A percentile compares a stretch with the other conserved stretches of the same genome.
Evolutionary conservation across 2,888 invertebrate genomes (phyloP).

Genomic region (Melieria crassipennis): DNA sequence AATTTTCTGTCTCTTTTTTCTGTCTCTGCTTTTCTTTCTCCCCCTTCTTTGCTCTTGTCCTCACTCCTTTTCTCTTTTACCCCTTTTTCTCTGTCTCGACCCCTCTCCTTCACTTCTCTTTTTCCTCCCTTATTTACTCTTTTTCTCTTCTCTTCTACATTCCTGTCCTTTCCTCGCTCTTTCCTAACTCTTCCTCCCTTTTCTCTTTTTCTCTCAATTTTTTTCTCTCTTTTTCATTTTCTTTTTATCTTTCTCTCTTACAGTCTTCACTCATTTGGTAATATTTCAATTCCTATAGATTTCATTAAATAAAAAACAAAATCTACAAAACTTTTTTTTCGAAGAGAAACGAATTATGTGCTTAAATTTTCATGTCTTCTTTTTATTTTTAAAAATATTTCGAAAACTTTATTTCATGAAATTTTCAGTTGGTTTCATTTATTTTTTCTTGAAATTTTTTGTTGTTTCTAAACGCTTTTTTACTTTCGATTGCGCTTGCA

Average conservation of each 20-base stretch:
- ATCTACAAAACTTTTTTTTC: constrained; percentile 1
- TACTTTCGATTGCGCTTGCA: constrained; percentile 24
- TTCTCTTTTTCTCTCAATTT: too few species aligned
- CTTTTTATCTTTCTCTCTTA: too few species aligned
- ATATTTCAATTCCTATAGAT: too few species aligned
- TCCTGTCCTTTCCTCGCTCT: too few species aligned
- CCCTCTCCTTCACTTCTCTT: background rate
- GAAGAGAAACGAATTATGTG: background rate
- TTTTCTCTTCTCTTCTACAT: too few species aligned
- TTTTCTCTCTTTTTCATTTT: too few species aligned
- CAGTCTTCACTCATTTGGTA: too few species aligned
- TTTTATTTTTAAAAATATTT: constrained; percentile 45
- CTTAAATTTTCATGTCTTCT: constrained; percentile 17
- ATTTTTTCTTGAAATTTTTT: background rate
- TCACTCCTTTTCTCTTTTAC: background rate
- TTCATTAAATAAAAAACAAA: background rate
- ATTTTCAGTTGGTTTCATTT: constrained; percentile 6
- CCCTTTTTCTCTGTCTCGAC: background rate
- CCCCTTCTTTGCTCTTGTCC: background rate
- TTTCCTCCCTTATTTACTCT: background rate
- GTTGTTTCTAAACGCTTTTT: too few species aligned
- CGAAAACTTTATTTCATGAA: constrained; percentile 43
- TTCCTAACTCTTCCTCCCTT: too few species aligned
- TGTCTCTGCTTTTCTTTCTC: background rate
- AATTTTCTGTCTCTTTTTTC: background rate